Conservation (phyloP, 64 coral and sea anemone species). For the Stylophora pistillata region DNA sequence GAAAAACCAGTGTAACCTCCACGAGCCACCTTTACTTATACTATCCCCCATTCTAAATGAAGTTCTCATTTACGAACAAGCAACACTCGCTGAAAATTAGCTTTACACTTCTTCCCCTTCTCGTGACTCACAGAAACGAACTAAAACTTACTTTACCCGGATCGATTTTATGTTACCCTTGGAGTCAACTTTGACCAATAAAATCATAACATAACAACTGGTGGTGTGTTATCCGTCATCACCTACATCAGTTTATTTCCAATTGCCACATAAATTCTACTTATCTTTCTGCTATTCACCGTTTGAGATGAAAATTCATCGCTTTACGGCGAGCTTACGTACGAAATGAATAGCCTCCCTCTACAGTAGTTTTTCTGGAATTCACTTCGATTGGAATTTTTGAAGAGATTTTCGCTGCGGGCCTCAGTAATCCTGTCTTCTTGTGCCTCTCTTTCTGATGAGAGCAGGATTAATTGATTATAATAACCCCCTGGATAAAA, state of each 20-base stretch:
- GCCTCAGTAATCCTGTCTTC: no score
- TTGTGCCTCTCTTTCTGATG: background rate
- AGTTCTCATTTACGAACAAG: background rate
- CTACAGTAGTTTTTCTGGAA: constrained; percentile 6
- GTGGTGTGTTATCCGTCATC: constrained; percentile 11
- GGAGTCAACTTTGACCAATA: background rate
- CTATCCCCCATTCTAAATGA: background rate
- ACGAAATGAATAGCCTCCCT: background rate
- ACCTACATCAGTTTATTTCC: background rate
- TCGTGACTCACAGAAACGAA: constrained; percentile 9
- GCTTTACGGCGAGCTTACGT: background rate
- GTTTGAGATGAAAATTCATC: constrained; percentile 39
- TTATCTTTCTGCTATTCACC: constrained; percentile 26
- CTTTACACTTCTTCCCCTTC: background rate
- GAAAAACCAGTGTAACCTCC: background rate
- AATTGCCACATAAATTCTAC: constrained; percentile 13
- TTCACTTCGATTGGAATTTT: background rate
- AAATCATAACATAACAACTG: background rate
- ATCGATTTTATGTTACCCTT: constrained; percentile 26
- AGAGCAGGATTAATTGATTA: background rate
- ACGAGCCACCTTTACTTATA: background rate
- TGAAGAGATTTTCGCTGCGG: background rate
- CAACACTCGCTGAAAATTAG: background rate
- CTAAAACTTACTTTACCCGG: background rate
- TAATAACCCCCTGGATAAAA: background rate